These are phyloP conservation scores for Rana temporaria DNA, from an alignment of 2,113 vertebrate species.

Conservation along the genomic window DNA sequence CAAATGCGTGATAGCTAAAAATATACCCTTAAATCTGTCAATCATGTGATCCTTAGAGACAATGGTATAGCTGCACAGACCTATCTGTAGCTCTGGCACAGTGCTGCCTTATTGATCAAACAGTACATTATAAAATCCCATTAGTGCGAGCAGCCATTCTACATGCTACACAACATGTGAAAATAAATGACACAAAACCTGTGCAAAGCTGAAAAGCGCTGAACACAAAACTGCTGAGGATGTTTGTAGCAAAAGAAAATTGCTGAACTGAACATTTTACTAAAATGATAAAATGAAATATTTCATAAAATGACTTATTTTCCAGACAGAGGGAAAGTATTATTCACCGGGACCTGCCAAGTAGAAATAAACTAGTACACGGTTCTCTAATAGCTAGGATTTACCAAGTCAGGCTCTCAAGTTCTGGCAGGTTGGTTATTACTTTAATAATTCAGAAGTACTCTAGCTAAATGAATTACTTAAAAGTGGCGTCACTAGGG, in stretches of 20 bases:
- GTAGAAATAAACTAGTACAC: no score
- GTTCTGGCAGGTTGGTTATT: no score
- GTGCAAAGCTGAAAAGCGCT: background rate
- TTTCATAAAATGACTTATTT: no score
- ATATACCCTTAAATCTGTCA: conserved; percentile 25
- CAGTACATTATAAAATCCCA: conserved; percentile 14
- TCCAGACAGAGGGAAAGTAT: no score
- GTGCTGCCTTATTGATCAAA: conserved; percentile 34
- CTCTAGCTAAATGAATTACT: no score
- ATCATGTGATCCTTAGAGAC: conserved; percentile 5
- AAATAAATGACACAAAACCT: background rate
- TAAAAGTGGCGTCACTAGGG: no score
- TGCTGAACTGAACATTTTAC: background rate
- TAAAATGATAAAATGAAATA: background rate
- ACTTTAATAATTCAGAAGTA: no score
- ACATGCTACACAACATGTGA: conserved; percentile 7
- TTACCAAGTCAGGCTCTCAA: no score
- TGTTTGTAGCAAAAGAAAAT: background rate
- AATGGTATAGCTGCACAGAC: background rate
- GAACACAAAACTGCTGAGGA: conserved; percentile 6
- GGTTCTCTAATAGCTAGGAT: no score
- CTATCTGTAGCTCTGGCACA: background rate
- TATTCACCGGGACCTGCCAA: no score
- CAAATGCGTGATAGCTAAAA: conserved; percentile 11
- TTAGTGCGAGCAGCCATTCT: conserved; percentile 11